Evolutionary conservation across 2,797 vertebrate species (phyloP).

Genomic region (Peromyscus eremicus): DNA sequence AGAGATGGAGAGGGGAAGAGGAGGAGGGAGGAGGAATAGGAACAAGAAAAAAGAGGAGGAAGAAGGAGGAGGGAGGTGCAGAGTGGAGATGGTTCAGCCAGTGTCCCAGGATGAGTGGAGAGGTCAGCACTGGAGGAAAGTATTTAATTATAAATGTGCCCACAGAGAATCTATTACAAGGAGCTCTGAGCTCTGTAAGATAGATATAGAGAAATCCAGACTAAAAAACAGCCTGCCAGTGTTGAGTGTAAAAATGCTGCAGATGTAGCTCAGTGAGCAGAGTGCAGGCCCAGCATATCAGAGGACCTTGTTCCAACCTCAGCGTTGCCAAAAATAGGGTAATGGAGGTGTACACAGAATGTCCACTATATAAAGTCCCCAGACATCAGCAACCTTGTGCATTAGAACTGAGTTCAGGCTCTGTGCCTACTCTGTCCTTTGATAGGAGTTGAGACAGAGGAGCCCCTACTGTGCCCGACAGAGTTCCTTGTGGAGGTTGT

Average conservation of each 20-base stretch:
- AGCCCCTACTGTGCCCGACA: too few species aligned
- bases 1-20: too few species aligned
- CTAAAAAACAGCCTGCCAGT: background rate
- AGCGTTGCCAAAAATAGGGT: background rate
- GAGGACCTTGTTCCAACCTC: background rate
- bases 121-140: background rate
- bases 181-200: background rate
- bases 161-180: slow-evolving; percentile 34
- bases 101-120: background rate
- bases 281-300: too few species aligned
- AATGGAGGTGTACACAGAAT: rapidly evolving
- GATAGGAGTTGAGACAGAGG: background rate
- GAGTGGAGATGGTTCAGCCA: too few species aligned
- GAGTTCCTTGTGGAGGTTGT: background rate
- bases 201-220: slow-evolving; percentile 41
- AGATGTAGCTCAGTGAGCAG: background rate
- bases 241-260: slow-evolving; percentile 31
- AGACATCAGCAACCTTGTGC: background rate
- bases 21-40: too few species aligned
- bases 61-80: too few species aligned
- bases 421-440: background rate
- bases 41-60: too few species aligned
- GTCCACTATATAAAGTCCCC: rapidly evolving
- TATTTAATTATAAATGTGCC: slow-evolving; percentile 39
- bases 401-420: background rate